A percentile compares a stretch with the other conserved stretches of the same genome.
phyloP scores from a whole-genome alignment of 2,113 vertebrate species.

The Onychostoma macrolepis region DNA sequence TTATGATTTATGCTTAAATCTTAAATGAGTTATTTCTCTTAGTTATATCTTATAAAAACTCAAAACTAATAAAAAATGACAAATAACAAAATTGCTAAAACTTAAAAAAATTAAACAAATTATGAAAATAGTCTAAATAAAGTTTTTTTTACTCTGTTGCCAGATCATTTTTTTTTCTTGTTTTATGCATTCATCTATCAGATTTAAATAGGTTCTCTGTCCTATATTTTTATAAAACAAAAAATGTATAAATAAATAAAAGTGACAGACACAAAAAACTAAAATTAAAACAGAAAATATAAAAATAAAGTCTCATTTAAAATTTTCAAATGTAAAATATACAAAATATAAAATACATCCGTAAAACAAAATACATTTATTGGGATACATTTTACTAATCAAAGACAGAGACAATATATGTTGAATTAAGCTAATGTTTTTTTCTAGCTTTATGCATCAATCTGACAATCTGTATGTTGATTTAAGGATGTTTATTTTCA shows the following conservation, averaged over 20 bases:
- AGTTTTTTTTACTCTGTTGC: background rate
- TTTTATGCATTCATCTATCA: background rate
- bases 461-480: too few species aligned
- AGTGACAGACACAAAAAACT: too few species aligned
- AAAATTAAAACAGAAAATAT: too few species aligned
- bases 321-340: too few species aligned
- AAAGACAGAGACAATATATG: background rate
- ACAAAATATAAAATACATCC: background rate
- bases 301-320: too few species aligned
- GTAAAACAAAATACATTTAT: background rate
- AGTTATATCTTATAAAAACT: too few species aligned
- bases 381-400: background rate
- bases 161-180: background rate
- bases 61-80: too few species aligned
- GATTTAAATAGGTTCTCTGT: background rate
- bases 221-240: too few species aligned
- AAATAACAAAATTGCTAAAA: too few species aligned
- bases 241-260: too few species aligned
- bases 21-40: background rate
- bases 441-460: background rate
- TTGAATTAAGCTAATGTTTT: background rate
- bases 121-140: too few species aligned
- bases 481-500: background rate
- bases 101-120: too few species aligned
- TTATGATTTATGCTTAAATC: background rate